Evolutionary conservation across 1,140 invertebrate genomes (phyloP).

Genomic region (Coboldia fuscipes): DNA sequence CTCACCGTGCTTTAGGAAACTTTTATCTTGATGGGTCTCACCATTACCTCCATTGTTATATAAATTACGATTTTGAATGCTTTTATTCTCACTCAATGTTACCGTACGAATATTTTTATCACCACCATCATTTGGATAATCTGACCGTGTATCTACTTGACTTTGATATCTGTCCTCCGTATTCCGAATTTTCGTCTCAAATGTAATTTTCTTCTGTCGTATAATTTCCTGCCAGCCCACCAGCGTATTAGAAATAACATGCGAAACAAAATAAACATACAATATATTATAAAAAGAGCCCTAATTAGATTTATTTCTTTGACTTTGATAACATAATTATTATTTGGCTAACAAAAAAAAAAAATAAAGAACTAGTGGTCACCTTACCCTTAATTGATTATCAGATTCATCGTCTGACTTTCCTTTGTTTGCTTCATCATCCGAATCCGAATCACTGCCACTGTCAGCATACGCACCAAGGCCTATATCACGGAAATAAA

Average conservation of each 20-base stretch:
- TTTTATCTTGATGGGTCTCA: neutral
- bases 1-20: neutral
- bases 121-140: too few species aligned
- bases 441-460: neutral
- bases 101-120: neutral
- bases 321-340: neutral
- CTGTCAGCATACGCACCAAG: constrained; percentile 1
- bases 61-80: neutral
- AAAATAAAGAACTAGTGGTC: neutral
- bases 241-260: too few species aligned
- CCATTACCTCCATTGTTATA: neutral
- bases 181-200: neutral
- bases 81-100: neutral
- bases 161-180: neutral
- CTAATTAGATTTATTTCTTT: neutral
- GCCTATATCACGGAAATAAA: neutral
- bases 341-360: neutral
- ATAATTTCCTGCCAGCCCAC: neutral
- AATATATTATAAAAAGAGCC: neutral
- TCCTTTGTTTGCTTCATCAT: neutral
- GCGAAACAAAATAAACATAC: neutral
- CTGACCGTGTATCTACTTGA: neutral
- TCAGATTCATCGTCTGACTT: neutral
- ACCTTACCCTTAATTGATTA: neutral
- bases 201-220: neutral